A percentile compares a stretch with the other conserved stretches of the same genome.
phyloP scores from a whole-genome alignment of 2,113 vertebrate species.

The Tachysurus fulvidraco region DNA sequence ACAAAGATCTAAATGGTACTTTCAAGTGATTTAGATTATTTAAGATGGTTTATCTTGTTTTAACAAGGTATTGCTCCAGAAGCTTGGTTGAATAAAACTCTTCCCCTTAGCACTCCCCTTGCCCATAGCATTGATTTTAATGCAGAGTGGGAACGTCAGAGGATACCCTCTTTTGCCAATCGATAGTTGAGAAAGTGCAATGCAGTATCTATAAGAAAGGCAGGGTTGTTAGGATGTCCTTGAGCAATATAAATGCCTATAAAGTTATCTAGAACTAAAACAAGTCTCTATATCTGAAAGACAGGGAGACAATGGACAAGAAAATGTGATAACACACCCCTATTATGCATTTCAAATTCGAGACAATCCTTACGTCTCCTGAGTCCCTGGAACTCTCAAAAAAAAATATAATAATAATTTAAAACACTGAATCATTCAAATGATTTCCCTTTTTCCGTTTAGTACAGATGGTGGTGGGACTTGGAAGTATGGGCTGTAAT shows the following conservation, averaged over 20 bases:
- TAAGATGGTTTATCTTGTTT: neutral
- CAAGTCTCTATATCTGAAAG: neutral
- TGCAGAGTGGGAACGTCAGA: slow-evolving; percentile 32
- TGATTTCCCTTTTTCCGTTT: neutral
- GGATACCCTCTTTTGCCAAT: slow-evolving; percentile 12
- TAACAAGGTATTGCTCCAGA: neutral
- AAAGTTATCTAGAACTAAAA: neutral
- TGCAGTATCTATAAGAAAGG: neutral
- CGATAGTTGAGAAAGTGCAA: slow-evolving; percentile 10
- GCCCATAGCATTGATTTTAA: slow-evolving; percentile 31
- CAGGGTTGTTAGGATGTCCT: neutral
- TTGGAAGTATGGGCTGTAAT: neutral
- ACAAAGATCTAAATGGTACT: neutral
- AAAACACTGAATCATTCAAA: neutral
- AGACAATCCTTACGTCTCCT: neutral
- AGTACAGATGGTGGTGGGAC: neutral
- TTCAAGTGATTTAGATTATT: neutral
- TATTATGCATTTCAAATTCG: neutral
- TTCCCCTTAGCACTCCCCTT: neutral
- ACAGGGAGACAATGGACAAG: neutral
- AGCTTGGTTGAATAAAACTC: neutral
- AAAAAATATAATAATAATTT: neutral
- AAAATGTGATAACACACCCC: neutral
- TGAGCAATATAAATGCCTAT: neutral
- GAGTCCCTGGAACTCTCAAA: neutral